Percentiles rank a stretch among this genome's conserved stretches.
Conservation (phyloP, 2,888 invertebrate genomes). For the Tetragonula carbonaria region DNA sequence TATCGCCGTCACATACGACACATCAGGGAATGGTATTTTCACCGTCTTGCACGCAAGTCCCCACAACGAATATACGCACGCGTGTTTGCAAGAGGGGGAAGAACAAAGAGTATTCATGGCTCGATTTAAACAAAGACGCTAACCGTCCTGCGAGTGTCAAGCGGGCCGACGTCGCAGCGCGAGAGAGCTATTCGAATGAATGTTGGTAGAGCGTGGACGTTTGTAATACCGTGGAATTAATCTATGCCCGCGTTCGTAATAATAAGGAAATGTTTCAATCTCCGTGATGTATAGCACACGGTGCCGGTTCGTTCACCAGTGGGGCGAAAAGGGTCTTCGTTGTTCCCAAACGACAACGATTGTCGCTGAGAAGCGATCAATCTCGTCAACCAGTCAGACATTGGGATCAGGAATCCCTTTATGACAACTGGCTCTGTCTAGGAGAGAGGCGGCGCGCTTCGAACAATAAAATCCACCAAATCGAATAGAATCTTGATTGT, state of each 20-base stretch:
- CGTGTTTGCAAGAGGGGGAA: conserved; percentile 25
- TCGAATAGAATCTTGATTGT: conserved; percentile 41
- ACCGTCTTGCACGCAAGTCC: background rate
- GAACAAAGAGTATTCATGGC: conserved; percentile 65
- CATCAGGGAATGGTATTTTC: background rate
- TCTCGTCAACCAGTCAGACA: conserved; percentile 69
- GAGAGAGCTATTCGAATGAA: conserved; percentile 61
- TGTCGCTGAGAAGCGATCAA: conserved; percentile 75
- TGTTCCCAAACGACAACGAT: conserved; percentile 66
- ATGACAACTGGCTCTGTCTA: conserved; percentile 45
- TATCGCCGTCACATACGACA: background rate
- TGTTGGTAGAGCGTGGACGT: conserved; percentile 63
- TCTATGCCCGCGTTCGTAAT: conserved; percentile 83
- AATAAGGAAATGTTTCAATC: conserved; percentile 84
- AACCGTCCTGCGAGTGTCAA: conserved; percentile 54
- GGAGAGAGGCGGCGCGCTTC: conserved; percentile 5
- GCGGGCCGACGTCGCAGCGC: conserved; percentile 60
- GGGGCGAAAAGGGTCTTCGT: conserved; percentile 69
- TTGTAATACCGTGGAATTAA: conserved; percentile 82
- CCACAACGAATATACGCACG: background rate
- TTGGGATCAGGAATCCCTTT: conserved; percentile 67
- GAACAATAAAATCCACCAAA: conserved; percentile 53
- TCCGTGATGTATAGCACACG: conserved; percentile 80
- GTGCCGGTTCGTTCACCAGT: conserved; percentile 59
- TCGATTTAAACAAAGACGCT: conserved; percentile 75